These are phyloP conservation scores for Pseudachorutes palmiensis DNA, from an alignment of 1,140 invertebrate species.

Conservation along the genomic window DNA sequence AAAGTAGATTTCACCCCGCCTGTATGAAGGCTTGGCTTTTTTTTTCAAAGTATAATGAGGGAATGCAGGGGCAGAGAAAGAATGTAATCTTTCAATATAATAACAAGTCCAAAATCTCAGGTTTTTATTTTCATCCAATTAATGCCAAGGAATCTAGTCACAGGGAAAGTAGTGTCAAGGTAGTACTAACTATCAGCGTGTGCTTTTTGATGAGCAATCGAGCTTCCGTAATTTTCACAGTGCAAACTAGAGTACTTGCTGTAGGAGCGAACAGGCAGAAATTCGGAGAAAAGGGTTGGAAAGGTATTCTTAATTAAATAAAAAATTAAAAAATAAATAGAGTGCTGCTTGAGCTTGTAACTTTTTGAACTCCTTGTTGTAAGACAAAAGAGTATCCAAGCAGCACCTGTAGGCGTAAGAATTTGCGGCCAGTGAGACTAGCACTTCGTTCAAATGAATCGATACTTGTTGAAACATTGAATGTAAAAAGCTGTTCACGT, in stretches of 20 bases:
- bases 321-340: slow-evolving; percentile 31
- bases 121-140: too few species aligned
- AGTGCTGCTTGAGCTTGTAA: slow-evolving; percentile 41
- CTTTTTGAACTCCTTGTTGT: slow-evolving; percentile 41
- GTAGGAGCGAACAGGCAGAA: slow-evolving; percentile 16
- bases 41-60: too few species aligned
- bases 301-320: slow-evolving; percentile 18
- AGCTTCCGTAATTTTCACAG: slow-evolving; percentile 25
- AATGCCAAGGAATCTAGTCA: too few species aligned
- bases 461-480: slow-evolving; percentile 44
- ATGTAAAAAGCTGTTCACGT: slow-evolving; percentile 44
- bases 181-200: too few species aligned
- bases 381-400: slow-evolving; percentile 44
- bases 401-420: slow-evolving; percentile 45
- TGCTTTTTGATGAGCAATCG: slow-evolving; percentile 17
- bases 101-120: too few species aligned
- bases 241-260: neutral
- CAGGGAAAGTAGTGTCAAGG: too few species aligned
- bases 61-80: too few species aligned
- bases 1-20: too few species aligned
- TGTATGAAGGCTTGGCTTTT: too few species aligned
- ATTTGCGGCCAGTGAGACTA: slow-evolving; percentile 43
- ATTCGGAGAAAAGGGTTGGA: neutral
- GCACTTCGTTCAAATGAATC: slow-evolving; percentile 45
- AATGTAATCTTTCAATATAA: too few species aligned